Conservation (phyloP, 2,888 invertebrate species). For the Celastrina argiolus region DNA sequence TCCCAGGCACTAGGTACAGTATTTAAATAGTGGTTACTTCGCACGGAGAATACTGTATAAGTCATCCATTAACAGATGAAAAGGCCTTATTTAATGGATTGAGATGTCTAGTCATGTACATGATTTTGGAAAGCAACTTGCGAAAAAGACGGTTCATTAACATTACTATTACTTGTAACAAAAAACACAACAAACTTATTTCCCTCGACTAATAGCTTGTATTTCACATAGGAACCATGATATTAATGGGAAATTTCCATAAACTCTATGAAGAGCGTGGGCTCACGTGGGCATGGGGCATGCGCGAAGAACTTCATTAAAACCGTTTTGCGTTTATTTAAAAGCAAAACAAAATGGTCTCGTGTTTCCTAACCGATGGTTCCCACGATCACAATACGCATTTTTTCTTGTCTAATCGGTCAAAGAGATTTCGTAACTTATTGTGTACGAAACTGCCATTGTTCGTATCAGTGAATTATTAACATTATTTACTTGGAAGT, state of each 20-base stretch:
- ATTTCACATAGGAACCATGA: neutral
- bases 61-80: no score
- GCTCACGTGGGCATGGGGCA: neutral
- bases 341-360: conserved; percentile 29
- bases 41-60: no score
- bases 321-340: conserved; percentile 10
- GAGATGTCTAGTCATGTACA: no score
- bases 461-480: conserved; percentile 17
- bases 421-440: conserved; percentile 61
- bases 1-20: no score
- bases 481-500: conserved; percentile 16
- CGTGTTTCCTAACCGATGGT: conserved; percentile 39
- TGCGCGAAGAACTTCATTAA: neutral
- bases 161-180: neutral
- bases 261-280: neutral
- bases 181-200: neutral
- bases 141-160: neutral
- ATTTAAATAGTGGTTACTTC: no score
- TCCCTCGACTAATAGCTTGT: neutral
- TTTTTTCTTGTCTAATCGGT: conserved; percentile 65
- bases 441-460: conserved; percentile 43
- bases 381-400: conserved; percentile 62
- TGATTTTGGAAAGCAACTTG: no score
- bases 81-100: no score
- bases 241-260: neutral